These are phyloP conservation scores for Myotis brandtii DNA, from an alignment of 2,113 vertebrate species.

Conservation along the genomic window DNA sequence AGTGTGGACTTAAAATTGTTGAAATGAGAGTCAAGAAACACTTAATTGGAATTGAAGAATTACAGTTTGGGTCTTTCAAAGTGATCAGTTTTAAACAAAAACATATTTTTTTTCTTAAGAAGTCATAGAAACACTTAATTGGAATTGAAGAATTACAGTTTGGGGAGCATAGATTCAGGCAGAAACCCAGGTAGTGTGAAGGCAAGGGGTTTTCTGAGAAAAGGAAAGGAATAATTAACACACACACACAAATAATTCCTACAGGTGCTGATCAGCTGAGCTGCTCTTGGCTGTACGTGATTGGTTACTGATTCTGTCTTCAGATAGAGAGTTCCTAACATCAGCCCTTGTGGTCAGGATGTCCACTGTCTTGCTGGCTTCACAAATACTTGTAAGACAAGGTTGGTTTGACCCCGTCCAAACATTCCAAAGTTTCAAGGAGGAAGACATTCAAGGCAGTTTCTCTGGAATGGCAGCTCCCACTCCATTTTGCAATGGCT, in stretches of 20 bases:
- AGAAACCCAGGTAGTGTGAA: background rate
- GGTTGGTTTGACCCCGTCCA: background rate
- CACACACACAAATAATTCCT: background rate
- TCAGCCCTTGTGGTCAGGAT: background rate
- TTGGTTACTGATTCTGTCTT: background rate
- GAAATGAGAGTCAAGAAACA: background rate
- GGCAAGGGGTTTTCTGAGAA: background rate
- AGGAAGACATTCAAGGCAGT: background rate
- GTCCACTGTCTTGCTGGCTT: background rate
- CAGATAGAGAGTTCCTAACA: background rate
- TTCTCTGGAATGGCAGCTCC: background rate
- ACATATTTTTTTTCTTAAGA: too few species aligned
- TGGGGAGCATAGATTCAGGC: background rate
- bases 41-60: background rate
- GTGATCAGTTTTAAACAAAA: too few species aligned
- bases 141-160: background rate
- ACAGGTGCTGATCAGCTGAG: background rate
- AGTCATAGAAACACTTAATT: background rate
- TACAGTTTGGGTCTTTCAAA: background rate
- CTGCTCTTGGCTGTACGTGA: background rate
- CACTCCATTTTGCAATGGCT: background rate
- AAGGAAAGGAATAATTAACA: background rate
- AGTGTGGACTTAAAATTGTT: background rate
- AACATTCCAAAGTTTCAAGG: background rate
- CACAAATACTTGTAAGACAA: background rate